Evolutionary conservation across 2,113 vertebrate species (phyloP).

Genomic region (Oryzias curvinotus): DNA sequence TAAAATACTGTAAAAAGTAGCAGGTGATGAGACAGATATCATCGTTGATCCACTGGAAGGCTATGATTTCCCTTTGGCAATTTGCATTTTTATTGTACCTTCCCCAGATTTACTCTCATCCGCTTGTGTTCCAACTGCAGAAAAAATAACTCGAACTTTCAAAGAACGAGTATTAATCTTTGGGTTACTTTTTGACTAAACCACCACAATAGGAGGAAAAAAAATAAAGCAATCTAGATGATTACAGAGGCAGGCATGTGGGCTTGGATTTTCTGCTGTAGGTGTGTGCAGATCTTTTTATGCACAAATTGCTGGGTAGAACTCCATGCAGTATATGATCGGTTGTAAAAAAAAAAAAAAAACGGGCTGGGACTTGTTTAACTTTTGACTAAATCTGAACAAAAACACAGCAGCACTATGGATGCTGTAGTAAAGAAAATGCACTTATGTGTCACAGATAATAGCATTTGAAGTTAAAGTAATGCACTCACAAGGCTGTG

Average conservation of each 20-base stretch:
- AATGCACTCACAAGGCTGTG: constrained; percentile 17
- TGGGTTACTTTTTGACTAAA: no score
- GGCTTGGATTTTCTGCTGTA: constrained; percentile 9
- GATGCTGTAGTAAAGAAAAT: constrained; percentile 9
- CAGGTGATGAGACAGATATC: no score
- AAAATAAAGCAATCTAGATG: background rate
- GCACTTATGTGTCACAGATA: constrained; percentile 31
- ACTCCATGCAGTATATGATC: background rate
- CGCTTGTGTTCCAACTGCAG: no score
- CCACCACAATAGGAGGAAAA: background rate
- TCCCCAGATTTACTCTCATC: no score
- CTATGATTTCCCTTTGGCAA: no score
- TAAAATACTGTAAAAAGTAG: no score
- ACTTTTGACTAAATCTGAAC: constrained; percentile 22
- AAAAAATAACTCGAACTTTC: no score
- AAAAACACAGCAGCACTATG: constrained; percentile 9
- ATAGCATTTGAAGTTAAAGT: constrained; percentile 18
- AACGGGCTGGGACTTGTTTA: constrained; percentile 13
- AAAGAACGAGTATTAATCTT: no score
- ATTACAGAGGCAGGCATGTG: background rate
- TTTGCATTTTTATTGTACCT: no score
- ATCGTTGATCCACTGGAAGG: no score
- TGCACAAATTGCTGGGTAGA: background rate
- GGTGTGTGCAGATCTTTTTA: background rate
- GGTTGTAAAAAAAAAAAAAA: constrained; percentile 11